These are phyloP conservation scores for Magallana nippona DNA, from an alignment of 2,888 invertebrate genomes.

Conservation along the genomic window DNA sequence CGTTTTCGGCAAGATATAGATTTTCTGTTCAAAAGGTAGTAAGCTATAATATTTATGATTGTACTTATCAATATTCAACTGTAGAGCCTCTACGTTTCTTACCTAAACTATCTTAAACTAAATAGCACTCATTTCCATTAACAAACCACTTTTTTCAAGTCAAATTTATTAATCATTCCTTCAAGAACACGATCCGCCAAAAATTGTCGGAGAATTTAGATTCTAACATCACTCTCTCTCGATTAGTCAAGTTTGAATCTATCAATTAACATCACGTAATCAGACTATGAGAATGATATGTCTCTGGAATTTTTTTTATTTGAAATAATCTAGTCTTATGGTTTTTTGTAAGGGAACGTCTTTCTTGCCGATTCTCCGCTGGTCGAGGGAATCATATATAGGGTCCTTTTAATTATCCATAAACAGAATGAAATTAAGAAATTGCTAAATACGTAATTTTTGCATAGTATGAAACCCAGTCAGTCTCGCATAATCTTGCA, in stretches of 20 bases:
- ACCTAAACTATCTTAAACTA: too few relatives aligned
- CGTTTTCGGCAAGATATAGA: background rate
- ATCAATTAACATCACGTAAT: background rate
- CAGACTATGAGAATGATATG: background rate
- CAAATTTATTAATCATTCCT: background rate
- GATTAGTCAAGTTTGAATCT: slow-evolving; percentile 16
- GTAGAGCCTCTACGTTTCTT: too few relatives aligned
- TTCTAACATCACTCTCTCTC: background rate
- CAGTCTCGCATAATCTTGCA: background rate
- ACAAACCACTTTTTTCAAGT: too few relatives aligned
- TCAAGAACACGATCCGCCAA: background rate
- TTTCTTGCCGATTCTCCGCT: slow-evolving; percentile 21
- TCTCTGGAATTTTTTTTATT: background rate
- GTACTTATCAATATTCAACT: too few relatives aligned
- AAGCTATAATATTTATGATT: too few relatives aligned
- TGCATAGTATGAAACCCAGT: background rate
- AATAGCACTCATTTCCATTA: too few relatives aligned
- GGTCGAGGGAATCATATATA: background rate
- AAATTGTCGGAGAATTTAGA: background rate
- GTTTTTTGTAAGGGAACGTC: background rate
- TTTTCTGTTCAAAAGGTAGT: background rate
- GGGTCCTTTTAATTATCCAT: background rate
- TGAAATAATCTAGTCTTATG: slow-evolving; percentile 5
- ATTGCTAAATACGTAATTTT: background rate
- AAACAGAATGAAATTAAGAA: too few relatives aligned